phyloP scores from a whole-genome alignment of 2,888 invertebrate species.

The Caenorhabditis sp. region DNA sequence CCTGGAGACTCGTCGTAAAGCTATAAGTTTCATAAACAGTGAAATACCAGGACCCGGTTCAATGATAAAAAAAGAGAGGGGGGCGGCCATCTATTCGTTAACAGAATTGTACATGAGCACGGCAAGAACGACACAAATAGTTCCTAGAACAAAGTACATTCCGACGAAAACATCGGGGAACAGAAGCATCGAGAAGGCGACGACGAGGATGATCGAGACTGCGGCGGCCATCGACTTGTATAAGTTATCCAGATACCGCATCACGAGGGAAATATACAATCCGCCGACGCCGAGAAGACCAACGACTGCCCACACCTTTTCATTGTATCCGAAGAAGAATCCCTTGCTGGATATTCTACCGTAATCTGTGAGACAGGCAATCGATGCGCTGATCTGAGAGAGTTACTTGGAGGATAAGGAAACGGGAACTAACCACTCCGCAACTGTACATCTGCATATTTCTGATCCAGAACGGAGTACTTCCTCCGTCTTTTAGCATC shows the following conservation, averaged over 20 bases:
- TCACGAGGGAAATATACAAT: slow-evolving; percentile 83
- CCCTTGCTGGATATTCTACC: slow-evolving; percentile 74
- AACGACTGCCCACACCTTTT: slow-evolving; percentile 79
- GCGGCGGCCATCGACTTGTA: slow-evolving; percentile 83
- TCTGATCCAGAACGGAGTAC: slow-evolving; percentile 83
- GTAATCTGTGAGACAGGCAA: slow-evolving; percentile 79
- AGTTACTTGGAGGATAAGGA: neutral
- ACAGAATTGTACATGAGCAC: slow-evolving; percentile 83
- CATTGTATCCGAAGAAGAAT: slow-evolving; percentile 82
- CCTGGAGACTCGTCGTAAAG: too few species aligned
- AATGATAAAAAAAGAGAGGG: too few species aligned
- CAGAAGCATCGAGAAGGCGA: slow-evolving; percentile 78
- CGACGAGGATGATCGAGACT: slow-evolving; percentile 80
- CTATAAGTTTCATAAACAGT: too few species aligned
- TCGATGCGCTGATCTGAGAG: slow-evolving; percentile 70
- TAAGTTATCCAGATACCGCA: slow-evolving; percentile 83
- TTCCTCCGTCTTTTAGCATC: slow-evolving; percentile 83
- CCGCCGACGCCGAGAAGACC: slow-evolving; percentile 79
- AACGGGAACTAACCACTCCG: slow-evolving; percentile 76
- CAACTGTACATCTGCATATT: slow-evolving; percentile 83
- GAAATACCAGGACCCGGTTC: too few species aligned
- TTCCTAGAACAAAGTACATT: slow-evolving; percentile 80
- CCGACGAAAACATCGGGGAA: slow-evolving; percentile 79
- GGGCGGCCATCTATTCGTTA: slow-evolving; percentile 75
- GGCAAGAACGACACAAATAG: slow-evolving; percentile 79